Evolutionary conservation across 1,140 invertebrate genomes (phyloP), one percentile per base, ranked within the genome.

Genomic region (Palaemon carinicauda): DNA sequence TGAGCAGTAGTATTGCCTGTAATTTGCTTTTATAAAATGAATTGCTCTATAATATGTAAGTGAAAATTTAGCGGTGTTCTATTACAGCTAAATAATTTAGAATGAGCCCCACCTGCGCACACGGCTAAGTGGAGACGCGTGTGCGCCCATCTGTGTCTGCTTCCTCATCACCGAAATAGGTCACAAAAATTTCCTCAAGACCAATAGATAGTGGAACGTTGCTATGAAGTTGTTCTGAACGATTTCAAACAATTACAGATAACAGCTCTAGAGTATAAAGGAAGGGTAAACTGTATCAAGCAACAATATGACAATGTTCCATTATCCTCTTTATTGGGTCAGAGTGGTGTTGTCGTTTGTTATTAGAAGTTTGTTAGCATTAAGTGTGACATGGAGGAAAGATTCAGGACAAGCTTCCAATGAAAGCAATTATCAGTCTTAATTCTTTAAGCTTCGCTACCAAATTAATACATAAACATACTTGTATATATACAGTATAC

Each of bases 241-340:
- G 82, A 84, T 84, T 84, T 84, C 82, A 84, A 74, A 73, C 24
- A 21, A 50, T 53, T 33, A n/a, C 29, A 14, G 50, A 54, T 24
- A n/a, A 31, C 24, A 65, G n/a, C 33, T n/a, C n/a, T 50, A 81
- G n/a, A 52, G 17, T 31, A 51, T 27, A 52, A 15, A 19, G 82
- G 82, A 84, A 84, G 82, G 82, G 82, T 84, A 75, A 84, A 71
- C 41, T 84, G 82, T 84, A 84, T 84, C 82, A 84, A 78, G 53
- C 82, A 84, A 84, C 52, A 27, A 75, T 15, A 56, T 31, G 19
- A n/a, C 82, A 29, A 53, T 21, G 15, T 77, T 51, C 73, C 82
- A 31, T 21, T 31, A 19, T 84, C 73, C 31, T 21, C 41, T 41
- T 41, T 4, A 41, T 41, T 41, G 41, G 41, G 41, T 41, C 41